These are phyloP conservation scores for Hypomesus transpacificus DNA, from an alignment of 2,113 vertebrate genomes.

Conservation along the genomic window DNA sequence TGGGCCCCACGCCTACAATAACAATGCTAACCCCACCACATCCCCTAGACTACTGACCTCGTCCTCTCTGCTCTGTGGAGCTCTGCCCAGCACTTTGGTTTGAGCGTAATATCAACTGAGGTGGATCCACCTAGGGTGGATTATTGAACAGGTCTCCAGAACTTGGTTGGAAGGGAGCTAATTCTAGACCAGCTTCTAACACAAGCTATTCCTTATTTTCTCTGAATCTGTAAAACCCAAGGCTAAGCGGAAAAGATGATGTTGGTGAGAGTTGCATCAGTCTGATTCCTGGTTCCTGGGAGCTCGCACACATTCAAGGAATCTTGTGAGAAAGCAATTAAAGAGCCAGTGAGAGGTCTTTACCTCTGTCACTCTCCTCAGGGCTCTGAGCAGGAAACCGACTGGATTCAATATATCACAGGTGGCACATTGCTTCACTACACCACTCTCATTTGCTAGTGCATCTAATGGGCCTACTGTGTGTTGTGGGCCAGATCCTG, in stretches of 20 bases:
- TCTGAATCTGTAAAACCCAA: neutral
- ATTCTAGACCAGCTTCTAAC: no score
- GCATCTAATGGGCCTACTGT: neutral
- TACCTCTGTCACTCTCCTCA: neutral
- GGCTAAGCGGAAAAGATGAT: neutral
- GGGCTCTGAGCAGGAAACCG: conserved; percentile 37
- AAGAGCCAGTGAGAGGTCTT: conserved; percentile 37
- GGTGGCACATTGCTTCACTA: neutral
- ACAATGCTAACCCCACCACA: conserved; percentile 39
- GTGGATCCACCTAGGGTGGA: conserved; percentile 11
- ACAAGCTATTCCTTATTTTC: no score
- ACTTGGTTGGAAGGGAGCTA: no score
- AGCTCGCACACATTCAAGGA: conserved; percentile 33
- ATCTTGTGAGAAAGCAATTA: conserved; percentile 51
- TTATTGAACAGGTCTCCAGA: neutral
- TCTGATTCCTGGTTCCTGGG: conserved; percentile 15
- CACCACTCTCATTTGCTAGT: neutral
- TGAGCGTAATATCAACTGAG: no score
- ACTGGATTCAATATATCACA: conserved; percentile 18
- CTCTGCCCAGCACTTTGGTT: neutral
- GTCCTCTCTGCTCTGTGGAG: conserved; percentile 35
- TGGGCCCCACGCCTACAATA: conserved; percentile 27
- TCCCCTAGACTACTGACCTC: conserved; percentile 32
- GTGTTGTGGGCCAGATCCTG: no score
- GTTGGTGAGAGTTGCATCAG: conserved; percentile 18